These are phyloP conservation scores for Drosophila murphyi DNA, from an alignment of 1,140 invertebrate genomes.

Conservation along the genomic window DNA sequence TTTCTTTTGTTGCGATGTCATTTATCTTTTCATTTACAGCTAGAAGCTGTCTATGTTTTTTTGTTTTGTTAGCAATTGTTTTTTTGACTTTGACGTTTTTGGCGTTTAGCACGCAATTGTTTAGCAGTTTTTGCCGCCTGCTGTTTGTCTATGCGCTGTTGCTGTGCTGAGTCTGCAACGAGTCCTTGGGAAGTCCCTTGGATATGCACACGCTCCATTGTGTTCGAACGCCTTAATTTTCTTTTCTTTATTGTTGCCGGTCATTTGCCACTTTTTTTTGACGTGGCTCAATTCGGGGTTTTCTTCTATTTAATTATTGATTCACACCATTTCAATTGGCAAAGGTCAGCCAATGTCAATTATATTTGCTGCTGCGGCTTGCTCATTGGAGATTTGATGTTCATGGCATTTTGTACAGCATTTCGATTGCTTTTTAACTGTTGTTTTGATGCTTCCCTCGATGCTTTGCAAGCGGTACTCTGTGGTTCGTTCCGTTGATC, in stretches of 20 bases:
- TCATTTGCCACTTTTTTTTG: slow-evolving; percentile 63
- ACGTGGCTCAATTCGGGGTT: slow-evolving; percentile 14
- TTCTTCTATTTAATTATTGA: slow-evolving; percentile 76
- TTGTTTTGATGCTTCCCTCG: slow-evolving; percentile 46
- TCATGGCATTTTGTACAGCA: slow-evolving; percentile 43
- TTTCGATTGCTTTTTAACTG: slow-evolving; percentile 75
- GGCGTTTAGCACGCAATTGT: slow-evolving; percentile 81
- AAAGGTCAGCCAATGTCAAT: slow-evolving; percentile 77
- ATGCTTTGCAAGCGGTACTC: slow-evolving; percentile 8
- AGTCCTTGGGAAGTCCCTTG: slow-evolving; percentile 42
- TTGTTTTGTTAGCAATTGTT: slow-evolving; percentile 38
- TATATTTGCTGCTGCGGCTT: slow-evolving; percentile 27
- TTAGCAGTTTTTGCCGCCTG: slow-evolving; percentile 68
- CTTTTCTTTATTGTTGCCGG: slow-evolving; percentile 56
- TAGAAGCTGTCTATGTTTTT: slow-evolving; percentile 29
- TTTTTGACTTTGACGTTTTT: slow-evolving; percentile 74
- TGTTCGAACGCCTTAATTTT: slow-evolving; percentile 62
- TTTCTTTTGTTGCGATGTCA: slow-evolving; percentile 44
- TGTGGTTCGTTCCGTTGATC: slow-evolving; percentile 10
- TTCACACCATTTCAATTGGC: slow-evolving; percentile 62
- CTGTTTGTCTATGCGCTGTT: slow-evolving; percentile 47
- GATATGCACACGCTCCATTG: slow-evolving; percentile 58
- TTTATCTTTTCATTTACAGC: slow-evolving; percentile 75
- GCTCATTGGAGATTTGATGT: slow-evolving; percentile 52
- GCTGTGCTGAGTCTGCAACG: slow-evolving; percentile 43